These are phyloP conservation scores for Pitangus sulphuratus DNA, from an alignment of 2,797 vertebrate species.

Conservation along the genomic window DNA sequence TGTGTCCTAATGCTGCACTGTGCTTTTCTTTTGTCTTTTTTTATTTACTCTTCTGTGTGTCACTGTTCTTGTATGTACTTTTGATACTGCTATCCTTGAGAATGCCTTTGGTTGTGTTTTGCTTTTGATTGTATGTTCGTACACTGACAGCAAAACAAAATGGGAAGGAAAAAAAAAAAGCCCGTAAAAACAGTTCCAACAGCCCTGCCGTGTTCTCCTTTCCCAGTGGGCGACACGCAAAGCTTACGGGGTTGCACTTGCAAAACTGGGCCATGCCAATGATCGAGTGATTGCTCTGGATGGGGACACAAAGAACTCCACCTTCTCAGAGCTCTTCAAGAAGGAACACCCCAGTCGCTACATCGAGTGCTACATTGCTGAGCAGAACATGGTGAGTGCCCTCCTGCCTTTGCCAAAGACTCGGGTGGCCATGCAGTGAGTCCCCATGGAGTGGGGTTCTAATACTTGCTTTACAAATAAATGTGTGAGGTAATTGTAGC, in stretches of 20 bases:
- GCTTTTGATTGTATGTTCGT: background rate
- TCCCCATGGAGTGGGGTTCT: background rate
- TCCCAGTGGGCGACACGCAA: slow-evolving; percentile 90
- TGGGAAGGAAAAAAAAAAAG: rapidly evolving
- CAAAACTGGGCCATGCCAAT: slow-evolving; percentile 90
- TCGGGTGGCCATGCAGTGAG: background rate
- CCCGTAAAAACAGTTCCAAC: background rate
- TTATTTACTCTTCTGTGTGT: background rate
- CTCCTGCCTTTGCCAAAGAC: background rate
- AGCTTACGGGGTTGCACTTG: slow-evolving; percentile 89
- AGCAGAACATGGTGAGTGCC: slow-evolving; percentile 92
- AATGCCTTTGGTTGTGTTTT: background rate
- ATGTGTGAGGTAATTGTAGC: background rate
- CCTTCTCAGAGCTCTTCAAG: slow-evolving; percentile 92
- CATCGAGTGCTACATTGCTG: slow-evolving; percentile 95
- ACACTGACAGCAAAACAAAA: background rate
- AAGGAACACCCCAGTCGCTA: slow-evolving; percentile 92
- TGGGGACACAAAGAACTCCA: slow-evolving; percentile 95
- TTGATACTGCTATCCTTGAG: background rate
- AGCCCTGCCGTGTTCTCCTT: background rate
- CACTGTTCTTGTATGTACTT: background rate
- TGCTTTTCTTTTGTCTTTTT: background rate
- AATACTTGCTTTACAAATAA: background rate
- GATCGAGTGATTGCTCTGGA: slow-evolving; percentile 90
- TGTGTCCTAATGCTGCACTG: background rate